Percentiles rank a stretch among this genome's conserved stretches.
Evolutionary conservation across 2,113 vertebrate genomes (phyloP).

Genomic region (Brienomyrus brachyistius): DNA sequence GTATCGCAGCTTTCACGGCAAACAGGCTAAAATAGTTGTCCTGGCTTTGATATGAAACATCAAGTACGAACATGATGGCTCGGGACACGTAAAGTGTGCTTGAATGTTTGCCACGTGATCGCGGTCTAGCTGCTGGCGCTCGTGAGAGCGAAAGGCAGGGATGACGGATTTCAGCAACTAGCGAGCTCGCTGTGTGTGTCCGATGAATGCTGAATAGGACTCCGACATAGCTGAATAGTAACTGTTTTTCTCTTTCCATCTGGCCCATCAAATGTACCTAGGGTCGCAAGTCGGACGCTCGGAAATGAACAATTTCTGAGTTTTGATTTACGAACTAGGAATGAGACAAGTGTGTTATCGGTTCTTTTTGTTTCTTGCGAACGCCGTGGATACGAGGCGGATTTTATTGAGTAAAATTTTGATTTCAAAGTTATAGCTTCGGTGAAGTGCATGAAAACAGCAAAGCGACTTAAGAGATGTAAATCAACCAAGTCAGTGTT

Average conservation of each 20-base stretch:
- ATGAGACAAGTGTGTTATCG: constrained; percentile 4
- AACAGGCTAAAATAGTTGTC: neutral
- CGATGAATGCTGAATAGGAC: neutral
- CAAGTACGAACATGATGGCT: neutral
- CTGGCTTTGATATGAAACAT: neutral
- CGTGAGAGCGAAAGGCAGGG: neutral
- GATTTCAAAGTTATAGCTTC: neutral
- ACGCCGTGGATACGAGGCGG: neutral
- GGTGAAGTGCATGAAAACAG: neutral
- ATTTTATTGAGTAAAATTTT: neutral
- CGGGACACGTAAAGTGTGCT: neutral
- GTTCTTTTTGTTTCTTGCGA: constrained; percentile 1
- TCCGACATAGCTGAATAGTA: neutral
- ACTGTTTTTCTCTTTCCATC: neutral
- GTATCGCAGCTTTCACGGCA: neutral
- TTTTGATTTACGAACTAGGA: neutral
- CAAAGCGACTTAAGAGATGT: neutral
- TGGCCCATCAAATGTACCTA: neutral
- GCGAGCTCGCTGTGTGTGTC: neutral
- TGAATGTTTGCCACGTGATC: constrained; percentile 19
- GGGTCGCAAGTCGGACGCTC: neutral
- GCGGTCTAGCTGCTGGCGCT: constrained; percentile 8
- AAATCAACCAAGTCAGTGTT: neutral
- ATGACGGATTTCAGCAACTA: neutral
- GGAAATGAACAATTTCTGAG: constrained; percentile 19